Conservation (phyloP, 1,140 invertebrate species). For the Formica exsecta region DNA sequence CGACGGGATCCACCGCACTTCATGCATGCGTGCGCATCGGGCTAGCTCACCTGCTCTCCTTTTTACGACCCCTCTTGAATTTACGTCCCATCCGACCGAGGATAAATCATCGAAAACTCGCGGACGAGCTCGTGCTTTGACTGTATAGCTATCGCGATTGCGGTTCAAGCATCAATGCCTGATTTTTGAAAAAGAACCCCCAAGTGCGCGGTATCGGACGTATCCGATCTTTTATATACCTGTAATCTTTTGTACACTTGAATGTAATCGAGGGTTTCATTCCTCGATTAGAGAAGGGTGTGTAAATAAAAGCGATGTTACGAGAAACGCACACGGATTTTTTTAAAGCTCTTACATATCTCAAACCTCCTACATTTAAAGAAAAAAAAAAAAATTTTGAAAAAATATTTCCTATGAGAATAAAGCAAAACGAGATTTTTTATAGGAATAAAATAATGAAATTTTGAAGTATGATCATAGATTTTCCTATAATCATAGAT, state of each 20-base stretch:
- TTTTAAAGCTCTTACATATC: neutral
- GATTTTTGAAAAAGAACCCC: slow-evolving; percentile 6
- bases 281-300: neutral
- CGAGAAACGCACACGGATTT: neutral
- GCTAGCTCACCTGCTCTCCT: slow-evolving; percentile 69
- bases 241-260: neutral
- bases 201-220: neutral
- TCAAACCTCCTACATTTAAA: neutral
- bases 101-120: slow-evolving; percentile 73
- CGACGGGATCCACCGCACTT: slow-evolving; percentile 46
- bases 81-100: slow-evolving; percentile 69
- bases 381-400: neutral
- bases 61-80: slow-evolving; percentile 64
- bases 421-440: too few species aligned
- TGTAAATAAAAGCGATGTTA: neutral
- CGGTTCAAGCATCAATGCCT: slow-evolving; percentile 9
- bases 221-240: slow-evolving; percentile 2
- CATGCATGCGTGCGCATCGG: slow-evolving; percentile 70
- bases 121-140: slow-evolving; percentile 24
- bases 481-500: neutral
- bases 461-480: neutral
- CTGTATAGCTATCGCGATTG: slow-evolving; percentile 16
- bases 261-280: slow-evolving; percentile 40
- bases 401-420: neutral
- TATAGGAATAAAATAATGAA: neutral